phyloP scores from a whole-genome alignment of 2,797 vertebrate genomes.

The Rhynchotus rufescens region DNA sequence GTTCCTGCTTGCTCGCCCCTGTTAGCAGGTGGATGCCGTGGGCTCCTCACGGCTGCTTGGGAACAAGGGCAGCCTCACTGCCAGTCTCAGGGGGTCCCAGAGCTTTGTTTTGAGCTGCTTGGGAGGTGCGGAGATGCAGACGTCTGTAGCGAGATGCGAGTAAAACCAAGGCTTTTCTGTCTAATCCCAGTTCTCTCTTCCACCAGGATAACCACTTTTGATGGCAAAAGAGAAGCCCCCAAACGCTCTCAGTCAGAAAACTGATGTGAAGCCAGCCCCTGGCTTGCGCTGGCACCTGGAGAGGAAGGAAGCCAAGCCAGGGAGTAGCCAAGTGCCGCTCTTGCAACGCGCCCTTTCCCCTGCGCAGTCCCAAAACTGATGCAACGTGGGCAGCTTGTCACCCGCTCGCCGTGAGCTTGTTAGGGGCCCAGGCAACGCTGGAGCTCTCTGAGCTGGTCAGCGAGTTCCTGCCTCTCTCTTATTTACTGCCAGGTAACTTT shows the following conservation, averaged over 20 bases:
- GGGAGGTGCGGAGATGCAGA: not conserved
- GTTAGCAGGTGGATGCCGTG: not conserved
- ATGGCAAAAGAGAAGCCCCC: not conserved
- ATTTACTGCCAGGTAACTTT: slow-evolving; percentile 25
- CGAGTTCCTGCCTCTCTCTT: not conserved
- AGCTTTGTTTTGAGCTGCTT: not conserved
- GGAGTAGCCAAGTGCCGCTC: not conserved
- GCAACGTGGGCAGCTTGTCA: slow-evolving; percentile 48
- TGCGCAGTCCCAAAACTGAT: not conserved
- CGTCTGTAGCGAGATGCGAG: not conserved
- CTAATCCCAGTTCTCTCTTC: not conserved
- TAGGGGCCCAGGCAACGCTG: slow-evolving; percentile 25
- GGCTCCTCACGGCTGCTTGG: not conserved
- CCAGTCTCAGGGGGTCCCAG: not conserved
- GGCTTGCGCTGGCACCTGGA: not conserved
- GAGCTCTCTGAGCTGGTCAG: not conserved
- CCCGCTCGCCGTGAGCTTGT: slow-evolving; percentile 43
- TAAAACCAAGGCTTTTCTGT: not conserved
- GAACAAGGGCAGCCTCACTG: not conserved
- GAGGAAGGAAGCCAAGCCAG: slow-evolving; percentile 27
- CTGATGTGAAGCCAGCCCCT: not conserved
- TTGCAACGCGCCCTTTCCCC: slow-evolving; percentile 22
- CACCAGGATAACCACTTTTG: not conserved
- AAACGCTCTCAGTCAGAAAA: not conserved
- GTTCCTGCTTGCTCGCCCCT: not conserved